phyloP scores from a whole-genome alignment of 2,797 vertebrate genomes.

The Sibirionetta formosa region DNA sequence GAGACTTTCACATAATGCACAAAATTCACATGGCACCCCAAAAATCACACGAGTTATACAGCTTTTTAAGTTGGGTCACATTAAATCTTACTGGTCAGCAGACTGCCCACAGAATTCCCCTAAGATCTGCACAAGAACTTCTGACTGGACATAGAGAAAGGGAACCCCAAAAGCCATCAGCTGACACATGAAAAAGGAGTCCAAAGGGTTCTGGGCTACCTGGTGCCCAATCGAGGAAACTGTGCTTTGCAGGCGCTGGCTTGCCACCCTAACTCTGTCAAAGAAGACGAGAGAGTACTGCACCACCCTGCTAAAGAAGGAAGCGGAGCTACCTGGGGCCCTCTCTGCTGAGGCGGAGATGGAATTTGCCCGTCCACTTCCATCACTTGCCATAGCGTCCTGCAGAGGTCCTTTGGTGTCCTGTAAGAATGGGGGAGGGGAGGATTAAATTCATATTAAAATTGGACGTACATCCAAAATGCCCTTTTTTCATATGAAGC shows the following conservation, averaged over 20 bases:
- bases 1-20: not conserved
- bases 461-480: not conserved
- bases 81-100: constrained; percentile 57
- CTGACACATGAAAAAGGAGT: constrained; percentile 93
- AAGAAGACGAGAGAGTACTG: constrained; percentile 84
- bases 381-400: constrained; percentile 83
- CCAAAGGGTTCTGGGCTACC: constrained; percentile 91
- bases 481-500: not conserved
- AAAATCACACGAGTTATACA: not conserved
- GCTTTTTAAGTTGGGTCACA: not conserved
- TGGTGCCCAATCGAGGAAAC: constrained; percentile 91
- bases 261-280: constrained; percentile 85
- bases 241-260: constrained; percentile 83
- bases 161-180: constrained; percentile 86
- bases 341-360: constrained; percentile 84
- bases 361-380: constrained; percentile 79
- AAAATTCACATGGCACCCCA: not conserved
- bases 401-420: constrained; percentile 85
- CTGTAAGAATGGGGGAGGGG: constrained; percentile 68
- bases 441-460: not conserved
- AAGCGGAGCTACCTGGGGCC: constrained; percentile 95
- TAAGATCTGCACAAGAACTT: constrained; percentile 85
- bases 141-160: constrained; percentile 87
- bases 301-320: constrained; percentile 87
- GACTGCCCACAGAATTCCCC: constrained; percentile 82